Conservation (phyloP, 2,797 vertebrate species). For the Sternotherus odoratus region DNA sequence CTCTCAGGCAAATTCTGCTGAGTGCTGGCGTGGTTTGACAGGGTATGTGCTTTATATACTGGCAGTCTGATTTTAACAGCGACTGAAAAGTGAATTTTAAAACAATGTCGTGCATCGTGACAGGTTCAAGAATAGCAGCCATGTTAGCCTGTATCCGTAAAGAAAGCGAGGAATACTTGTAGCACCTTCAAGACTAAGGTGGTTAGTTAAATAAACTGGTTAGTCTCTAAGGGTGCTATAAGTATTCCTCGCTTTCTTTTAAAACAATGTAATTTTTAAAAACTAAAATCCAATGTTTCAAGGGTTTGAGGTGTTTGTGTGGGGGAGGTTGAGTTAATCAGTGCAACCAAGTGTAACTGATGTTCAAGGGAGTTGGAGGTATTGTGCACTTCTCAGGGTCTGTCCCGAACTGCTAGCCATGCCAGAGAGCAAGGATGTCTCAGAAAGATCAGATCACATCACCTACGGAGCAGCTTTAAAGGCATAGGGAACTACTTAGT, state of each 20-base stretch:
- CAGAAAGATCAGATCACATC: background rate
- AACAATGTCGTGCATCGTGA: no score
- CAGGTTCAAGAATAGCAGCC: no score
- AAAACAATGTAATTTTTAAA: background rate
- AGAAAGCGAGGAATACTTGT: no score
- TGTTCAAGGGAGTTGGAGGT: background rate
- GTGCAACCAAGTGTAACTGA: background rate
- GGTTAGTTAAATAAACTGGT: no score
- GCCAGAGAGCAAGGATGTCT: background rate
- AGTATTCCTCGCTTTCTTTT: no score
- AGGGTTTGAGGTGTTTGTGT: background rate
- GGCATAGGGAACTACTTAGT: background rate
- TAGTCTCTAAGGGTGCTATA: no score
- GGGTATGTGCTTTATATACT: background rate
- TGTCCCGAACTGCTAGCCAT: background rate
- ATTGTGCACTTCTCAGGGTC: background rate
- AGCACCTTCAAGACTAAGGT: no score
- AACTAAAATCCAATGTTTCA: background rate
- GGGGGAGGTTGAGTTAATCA: background rate
- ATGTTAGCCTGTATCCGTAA: no score
- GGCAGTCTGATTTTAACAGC: background rate
- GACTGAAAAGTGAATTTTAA: background rate
- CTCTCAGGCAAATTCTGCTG: background rate
- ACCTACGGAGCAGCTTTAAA: background rate
- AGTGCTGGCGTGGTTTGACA: background rate